Evolutionary conservation across 2,797 vertebrate genomes (phyloP), one percentile per base, ranked within the genome.

Genomic region (Tenualosa ilisha): DNA sequence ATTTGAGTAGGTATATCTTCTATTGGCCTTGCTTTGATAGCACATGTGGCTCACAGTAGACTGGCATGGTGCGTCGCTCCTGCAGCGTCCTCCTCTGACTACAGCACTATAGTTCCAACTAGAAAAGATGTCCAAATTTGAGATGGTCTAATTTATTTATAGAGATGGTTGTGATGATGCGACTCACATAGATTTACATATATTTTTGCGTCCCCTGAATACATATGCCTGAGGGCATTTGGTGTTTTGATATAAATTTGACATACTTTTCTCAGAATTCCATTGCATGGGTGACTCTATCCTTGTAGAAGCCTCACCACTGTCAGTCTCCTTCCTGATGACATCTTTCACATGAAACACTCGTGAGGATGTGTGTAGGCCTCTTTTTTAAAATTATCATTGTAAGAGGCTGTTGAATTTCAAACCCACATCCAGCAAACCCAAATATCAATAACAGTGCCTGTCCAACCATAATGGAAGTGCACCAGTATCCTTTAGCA

Each of bases 91-190:
- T 72, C 65, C 65, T 17, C 26, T 12, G 11, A 72, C 37, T 15
- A 72, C 65, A 15, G 65, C 65, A 72, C 65, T 37, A 72, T 31
- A 37, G 65, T 13, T 72, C 65, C 63, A 65, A 3, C 31, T 65
- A 65, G 65, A 72, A 31, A 72, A 13, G 63, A 31, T 72, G 54
- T 56, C 20, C 20, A 79, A 85, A 11, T 81, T 86, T 86, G 86
- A 85, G 84, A 84, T 85, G 72, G 83, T 86, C 59, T 3, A 79
- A 87, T 85, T 86, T 85, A 86, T 90, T 90, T 88, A 82, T 84
- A 82, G 83, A 88, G 87, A 83, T 81, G 84, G 49, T 56, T 6
- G 54, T 56, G 54, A 56, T 81, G 83, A 56, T 87, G 43, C 50
- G 8, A 51, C 50, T 51, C 50, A 51, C 86, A 88, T 87, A 88